A percentile compares a stretch with the other conserved stretches of the same genome.
phyloP scores from a whole-genome alignment of 2,888 invertebrate species.

The Lithophane leautieri region DNA sequence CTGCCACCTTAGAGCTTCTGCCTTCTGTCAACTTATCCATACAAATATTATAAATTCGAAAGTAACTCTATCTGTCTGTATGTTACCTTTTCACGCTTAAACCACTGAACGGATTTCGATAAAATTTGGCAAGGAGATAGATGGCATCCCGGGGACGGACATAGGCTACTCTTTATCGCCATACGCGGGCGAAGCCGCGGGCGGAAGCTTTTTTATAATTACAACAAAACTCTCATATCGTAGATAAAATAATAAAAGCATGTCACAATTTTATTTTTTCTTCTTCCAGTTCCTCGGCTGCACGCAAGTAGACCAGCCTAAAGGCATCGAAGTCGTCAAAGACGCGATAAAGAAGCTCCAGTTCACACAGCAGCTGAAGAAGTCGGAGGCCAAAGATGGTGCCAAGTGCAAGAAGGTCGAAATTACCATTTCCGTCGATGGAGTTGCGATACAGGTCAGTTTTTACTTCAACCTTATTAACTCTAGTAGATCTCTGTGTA shows the following conservation, averaged over 20 bases:
- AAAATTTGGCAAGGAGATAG: no score
- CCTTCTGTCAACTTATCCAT: no score
- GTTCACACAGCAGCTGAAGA: constrained; percentile 97
- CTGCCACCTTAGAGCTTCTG: not conserved
- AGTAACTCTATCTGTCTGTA: no score
- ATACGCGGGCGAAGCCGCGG: no score
- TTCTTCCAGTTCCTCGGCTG: constrained; percentile 96
- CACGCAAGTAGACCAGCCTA: constrained; percentile 98
- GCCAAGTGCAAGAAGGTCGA: constrained; percentile 97
- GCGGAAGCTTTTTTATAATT: no score
- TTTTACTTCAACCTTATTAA: constrained; percentile 6
- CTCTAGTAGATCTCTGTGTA: not conserved
- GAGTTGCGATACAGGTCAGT: constrained; percentile 96
- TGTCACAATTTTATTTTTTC: not conserved
- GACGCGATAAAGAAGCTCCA: constrained; percentile 99
- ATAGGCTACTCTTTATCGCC: no score
- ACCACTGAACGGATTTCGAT: no score
- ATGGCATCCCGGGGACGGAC: no score
- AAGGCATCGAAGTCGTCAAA: constrained; percentile 99
- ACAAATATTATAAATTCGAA: no score
- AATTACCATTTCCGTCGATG: constrained; percentile 99
- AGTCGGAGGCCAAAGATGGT: constrained; percentile 97
- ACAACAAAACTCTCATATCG: no score
- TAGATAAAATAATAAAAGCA: no score
- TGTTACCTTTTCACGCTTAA: no score